phyloP scores from a whole-genome alignment of 2,888 invertebrate genomes.

The Dromius quadrimaculatus region DNA sequence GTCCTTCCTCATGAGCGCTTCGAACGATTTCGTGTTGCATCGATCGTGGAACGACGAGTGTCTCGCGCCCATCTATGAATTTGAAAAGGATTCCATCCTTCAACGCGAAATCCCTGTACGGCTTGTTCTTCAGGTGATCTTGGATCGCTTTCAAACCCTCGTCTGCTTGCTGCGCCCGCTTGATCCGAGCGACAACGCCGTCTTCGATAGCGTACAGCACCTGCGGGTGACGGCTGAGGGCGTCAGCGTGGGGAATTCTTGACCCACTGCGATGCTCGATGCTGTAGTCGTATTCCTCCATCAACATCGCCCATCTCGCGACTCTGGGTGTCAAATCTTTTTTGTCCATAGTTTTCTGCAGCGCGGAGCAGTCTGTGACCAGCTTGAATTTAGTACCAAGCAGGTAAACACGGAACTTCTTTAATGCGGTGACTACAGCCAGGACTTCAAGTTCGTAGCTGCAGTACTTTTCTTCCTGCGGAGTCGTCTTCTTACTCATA shows the following conservation, averaged over 20 bases:
- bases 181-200: constrained; percentile 6
- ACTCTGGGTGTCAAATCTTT: too few species aligned
- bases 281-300: constrained; percentile 59
- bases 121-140: constrained; percentile 53
- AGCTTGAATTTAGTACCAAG: too few species aligned
- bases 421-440: too few species aligned
- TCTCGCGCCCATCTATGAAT: constrained; percentile 14
- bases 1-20: constrained; percentile 42
- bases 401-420: too few species aligned
- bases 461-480: too few species aligned
- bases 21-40: constrained; percentile 49
- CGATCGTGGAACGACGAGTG: constrained; percentile 26
- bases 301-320: too few species aligned
- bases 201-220: neutral
- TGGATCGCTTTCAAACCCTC: constrained; percentile 55
- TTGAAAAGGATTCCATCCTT: constrained; percentile 57
- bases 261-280: constrained; percentile 59
- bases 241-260: too few species aligned
- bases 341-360: constrained; percentile 59
- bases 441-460: too few species aligned
- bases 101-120: constrained; percentile 55
- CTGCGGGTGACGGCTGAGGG: constrained; percentile 56
- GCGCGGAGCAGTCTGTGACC: constrained; percentile 61
- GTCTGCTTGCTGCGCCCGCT: constrained; percentile 53
- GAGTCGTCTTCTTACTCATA: too few species aligned